Percentiles rank a stretch among this genome's conserved stretches.
Conservation (phyloP, 2,888 invertebrate species). For the Pollenia labialis region DNA sequence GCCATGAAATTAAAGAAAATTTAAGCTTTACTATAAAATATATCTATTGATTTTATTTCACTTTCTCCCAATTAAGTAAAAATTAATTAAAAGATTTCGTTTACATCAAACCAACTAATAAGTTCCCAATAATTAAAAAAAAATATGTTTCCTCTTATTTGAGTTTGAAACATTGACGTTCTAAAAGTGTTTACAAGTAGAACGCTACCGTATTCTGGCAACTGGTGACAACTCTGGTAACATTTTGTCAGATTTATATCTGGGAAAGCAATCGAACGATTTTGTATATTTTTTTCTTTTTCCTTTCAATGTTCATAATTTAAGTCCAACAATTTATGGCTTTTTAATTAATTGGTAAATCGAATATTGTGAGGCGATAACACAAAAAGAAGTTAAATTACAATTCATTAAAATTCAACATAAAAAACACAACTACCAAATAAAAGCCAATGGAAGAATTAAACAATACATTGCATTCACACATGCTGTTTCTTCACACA, state of each 20-base stretch:
- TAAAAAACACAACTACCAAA: background rate
- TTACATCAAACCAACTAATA: background rate
- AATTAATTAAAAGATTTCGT: no score
- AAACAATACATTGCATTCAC: background rate
- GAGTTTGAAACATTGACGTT: background rate
- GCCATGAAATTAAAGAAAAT: no score
- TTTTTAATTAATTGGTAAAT: constrained; percentile 55
- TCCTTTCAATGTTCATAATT: constrained; percentile 34
- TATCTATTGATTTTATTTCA: no score
- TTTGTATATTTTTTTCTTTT: background rate
- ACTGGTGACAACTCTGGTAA: constrained; percentile 19
- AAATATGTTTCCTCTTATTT: background rate
- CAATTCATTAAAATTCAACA: constrained; percentile 2
- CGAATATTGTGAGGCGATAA: constrained; percentile 40
- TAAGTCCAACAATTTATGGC: constrained; percentile 51
- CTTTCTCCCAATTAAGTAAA: no score
- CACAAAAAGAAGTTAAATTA: constrained; percentile 32
- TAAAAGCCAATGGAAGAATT: background rate
- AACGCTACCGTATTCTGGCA: constrained; percentile 1
- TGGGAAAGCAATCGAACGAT: constrained; percentile 28
- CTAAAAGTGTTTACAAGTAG: background rate
- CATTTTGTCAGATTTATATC: constrained; percentile 32
- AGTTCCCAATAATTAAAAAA: background rate
- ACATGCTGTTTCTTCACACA: no score
- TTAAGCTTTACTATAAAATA: no score